A percentile compares a stretch with the other conserved stretches of the same genome.
Conservation (phyloP, 2,113 vertebrate genomes). For the Leucopternis melanops region DNA sequence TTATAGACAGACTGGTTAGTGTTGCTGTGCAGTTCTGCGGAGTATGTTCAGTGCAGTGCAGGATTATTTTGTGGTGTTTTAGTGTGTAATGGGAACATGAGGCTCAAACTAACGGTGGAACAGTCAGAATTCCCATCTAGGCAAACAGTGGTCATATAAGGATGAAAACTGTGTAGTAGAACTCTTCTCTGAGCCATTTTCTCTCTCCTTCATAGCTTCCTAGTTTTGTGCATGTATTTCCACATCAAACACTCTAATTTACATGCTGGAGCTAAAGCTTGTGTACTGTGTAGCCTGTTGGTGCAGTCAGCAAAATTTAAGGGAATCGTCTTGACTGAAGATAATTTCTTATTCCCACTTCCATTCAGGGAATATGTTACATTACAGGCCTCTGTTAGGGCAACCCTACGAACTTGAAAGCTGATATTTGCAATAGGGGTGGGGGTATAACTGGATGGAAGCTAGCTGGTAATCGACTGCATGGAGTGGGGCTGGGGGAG, state of each 20-base stretch:
- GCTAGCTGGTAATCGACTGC: not conserved
- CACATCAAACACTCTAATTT: conserved; percentile 15
- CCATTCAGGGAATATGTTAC: not conserved
- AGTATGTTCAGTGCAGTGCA: not conserved
- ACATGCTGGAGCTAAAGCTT: not conserved
- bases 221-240: not conserved
- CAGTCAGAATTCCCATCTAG: not conserved
- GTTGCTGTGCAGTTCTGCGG: not conserved
- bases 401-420: not conserved
- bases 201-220: not conserved
- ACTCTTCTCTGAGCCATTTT: not conserved
- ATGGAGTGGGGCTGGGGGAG: not conserved
- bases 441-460: not conserved
- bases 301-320: not conserved
- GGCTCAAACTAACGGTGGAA: not conserved
- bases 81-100: not conserved
- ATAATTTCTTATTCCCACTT: not conserved
- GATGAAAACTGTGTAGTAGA: not conserved
- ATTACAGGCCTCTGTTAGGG: not conserved
- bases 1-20: not conserved
- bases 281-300: not conserved
- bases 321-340: not conserved
- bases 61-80: not conserved
- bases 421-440: not conserved
- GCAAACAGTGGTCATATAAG: not conserved